Evolutionary conservation across 1,140 invertebrate genomes (phyloP).

Genomic region (Himalopsyche phryganea): DNA sequence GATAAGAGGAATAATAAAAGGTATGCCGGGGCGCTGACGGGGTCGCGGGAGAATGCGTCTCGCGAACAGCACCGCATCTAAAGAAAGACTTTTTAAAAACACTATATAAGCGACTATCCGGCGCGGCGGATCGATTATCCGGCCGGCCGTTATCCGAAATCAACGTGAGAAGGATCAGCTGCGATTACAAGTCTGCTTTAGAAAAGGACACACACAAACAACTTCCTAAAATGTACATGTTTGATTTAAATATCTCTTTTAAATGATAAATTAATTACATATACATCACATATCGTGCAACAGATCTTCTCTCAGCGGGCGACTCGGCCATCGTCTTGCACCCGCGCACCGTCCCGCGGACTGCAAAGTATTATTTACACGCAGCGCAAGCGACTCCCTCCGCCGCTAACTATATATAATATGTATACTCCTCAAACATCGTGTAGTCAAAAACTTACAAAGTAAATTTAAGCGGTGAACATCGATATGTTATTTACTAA

Average conservation of each 20-base stretch:
- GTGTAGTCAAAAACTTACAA: background rate
- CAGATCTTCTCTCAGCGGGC: slow-evolving; percentile 27
- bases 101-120: background rate
- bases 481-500: background rate
- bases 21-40: slow-evolving; percentile 7
- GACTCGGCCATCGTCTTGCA: no score
- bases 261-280: slow-evolving; percentile 33
- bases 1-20: slow-evolving; percentile 17
- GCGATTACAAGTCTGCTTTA: slow-evolving; percentile 24
- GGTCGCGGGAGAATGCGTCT: background rate
- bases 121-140: background rate
- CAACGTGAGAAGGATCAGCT: background rate
- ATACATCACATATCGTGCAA: slow-evolving; percentile 34
- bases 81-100: slow-evolving; percentile 4
- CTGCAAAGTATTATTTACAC: no score
- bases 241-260: slow-evolving; percentile 26
- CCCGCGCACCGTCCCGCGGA: no score
- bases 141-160: background rate
- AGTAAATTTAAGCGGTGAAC: no score
- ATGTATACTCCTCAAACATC: no score
- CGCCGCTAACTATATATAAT: no score
- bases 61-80: background rate
- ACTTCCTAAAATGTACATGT: slow-evolving; percentile 29
- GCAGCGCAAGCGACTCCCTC: no score
- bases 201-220: slow-evolving; percentile 29